A percentile compares a stretch with the other conserved stretches of the same genome.
phyloP scores from a whole-genome alignment of 1,140 invertebrate genomes.

The Ridgeia piscesae region DNA sequence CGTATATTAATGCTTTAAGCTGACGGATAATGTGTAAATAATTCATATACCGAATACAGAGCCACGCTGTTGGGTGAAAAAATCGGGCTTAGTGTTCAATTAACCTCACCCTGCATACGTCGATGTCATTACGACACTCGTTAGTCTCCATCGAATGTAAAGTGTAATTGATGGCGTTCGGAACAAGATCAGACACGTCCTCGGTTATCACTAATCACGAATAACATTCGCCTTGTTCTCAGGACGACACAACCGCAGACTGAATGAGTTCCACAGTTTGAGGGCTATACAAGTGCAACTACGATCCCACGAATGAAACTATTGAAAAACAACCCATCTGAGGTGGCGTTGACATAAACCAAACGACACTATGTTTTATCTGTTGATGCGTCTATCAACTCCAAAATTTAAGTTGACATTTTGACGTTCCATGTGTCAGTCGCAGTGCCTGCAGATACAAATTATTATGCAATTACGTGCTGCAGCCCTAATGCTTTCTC shows the following conservation, averaged over 20 bases:
- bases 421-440: neutral
- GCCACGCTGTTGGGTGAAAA: neutral
- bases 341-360: neutral
- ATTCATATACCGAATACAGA: neutral
- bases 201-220: neutral
- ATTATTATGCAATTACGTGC: neutral
- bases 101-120: neutral
- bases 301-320: neutral
- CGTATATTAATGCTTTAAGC: neutral
- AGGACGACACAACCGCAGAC: neutral
- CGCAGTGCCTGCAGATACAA: neutral
- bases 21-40: neutral
- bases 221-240: neutral
- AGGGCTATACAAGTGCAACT: neutral
- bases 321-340: too few relatives aligned
- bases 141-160: neutral
- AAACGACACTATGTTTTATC: neutral
- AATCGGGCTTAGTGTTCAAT: neutral
- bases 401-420: neutral
- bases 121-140: neutral
- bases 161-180: neutral
- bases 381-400: neutral
- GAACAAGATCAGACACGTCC: neutral
- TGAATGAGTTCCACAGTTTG: neutral
- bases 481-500: neutral